A percentile compares a stretch with the other conserved stretches of the same genome.
Evolutionary conservation across 2,113 vertebrate species (phyloP).

Genomic region (Seriola quinqueradiata): DNA sequence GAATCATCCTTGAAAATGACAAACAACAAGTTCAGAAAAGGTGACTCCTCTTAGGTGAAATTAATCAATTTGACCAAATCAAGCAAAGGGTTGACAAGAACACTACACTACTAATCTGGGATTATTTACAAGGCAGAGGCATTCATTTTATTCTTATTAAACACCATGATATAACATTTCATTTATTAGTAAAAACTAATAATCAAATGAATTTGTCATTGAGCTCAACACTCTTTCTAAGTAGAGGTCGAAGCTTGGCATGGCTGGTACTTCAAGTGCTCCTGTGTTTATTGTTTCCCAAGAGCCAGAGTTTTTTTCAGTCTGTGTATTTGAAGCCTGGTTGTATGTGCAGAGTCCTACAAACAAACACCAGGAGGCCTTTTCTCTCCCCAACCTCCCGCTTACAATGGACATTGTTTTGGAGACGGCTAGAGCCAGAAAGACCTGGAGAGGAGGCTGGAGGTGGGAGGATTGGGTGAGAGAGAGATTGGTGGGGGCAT

Average conservation of each 20-base stretch:
- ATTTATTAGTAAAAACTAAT: no score
- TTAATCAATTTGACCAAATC: constrained; percentile 1
- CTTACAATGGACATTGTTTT: constrained; percentile 67
- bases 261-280: constrained; percentile 10
- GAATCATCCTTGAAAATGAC: neutral
- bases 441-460: constrained; percentile 34
- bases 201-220: neutral
- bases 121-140: neutral
- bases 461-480: constrained; percentile 42
- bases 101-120: neutral
- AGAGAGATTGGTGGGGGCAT: constrained; percentile 2
- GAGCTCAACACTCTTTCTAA: neutral
- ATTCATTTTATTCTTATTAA: neutral
- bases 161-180: no score
- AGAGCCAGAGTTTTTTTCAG: constrained; percentile 14
- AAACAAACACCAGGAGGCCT: constrained; percentile 59
- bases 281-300: neutral
- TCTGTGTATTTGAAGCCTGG: constrained; percentile 18
- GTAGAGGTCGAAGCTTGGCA: neutral
- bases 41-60: neutral
- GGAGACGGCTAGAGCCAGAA: constrained; percentile 52
- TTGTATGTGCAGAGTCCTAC: constrained; percentile 35
- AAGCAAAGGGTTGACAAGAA: neutral
- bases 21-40: neutral
- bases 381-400: constrained; percentile 38